Base-by-base conservation (phyloP, 2,113 vertebrate species). In the Antechinus stuartii region DNA sequence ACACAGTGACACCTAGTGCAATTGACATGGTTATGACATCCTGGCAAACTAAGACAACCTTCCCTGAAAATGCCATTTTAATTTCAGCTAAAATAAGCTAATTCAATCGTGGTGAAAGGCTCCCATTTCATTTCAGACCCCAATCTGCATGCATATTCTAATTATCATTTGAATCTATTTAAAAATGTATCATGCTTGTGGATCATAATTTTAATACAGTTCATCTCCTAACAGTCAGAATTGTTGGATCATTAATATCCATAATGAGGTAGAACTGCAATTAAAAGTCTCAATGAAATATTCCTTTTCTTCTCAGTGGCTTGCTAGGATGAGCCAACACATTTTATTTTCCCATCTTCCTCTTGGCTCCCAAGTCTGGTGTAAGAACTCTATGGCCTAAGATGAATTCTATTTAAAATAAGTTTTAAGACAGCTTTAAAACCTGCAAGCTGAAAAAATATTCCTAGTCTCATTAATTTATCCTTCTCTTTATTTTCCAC, bases 161-260 rank as follows among this genome's bases (percentile, higher is more conserved):
- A 98, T 98, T 98, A 93, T 97, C 96, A 97, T 97, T 97, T 90
- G 54, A 98, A 98, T 98, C 94, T 98, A 95, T 97, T 98, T 97
- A 93, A 96, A 98, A 97, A 91, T 94, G 84, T 92, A 97, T 95
- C 90, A 96, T 95, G 92, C 68, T 98, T 98, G 97, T 96, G 94
- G 94, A 91, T 97, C 56, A 96, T 97, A 94, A 98, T 97, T 98
- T 98, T 94, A 95, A 93, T 46, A 93, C 94, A 97, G 95, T 98
- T 98, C 98, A 97, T 98, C 98, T 97, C 97, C 97, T 98, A 98
- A 96, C 95, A 97, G 96, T 98, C 96, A 98, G 93, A 97, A 96
- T 96, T 95, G 46, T 91, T 94, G 97, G 96, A 95, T 98, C 98
- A 98, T 98, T 98, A 98, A 98, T 98, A 98, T 97, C 97, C 97